phyloP scores from a whole-genome alignment of 2,888 invertebrate species.

The Nomada lathburiana region DNA sequence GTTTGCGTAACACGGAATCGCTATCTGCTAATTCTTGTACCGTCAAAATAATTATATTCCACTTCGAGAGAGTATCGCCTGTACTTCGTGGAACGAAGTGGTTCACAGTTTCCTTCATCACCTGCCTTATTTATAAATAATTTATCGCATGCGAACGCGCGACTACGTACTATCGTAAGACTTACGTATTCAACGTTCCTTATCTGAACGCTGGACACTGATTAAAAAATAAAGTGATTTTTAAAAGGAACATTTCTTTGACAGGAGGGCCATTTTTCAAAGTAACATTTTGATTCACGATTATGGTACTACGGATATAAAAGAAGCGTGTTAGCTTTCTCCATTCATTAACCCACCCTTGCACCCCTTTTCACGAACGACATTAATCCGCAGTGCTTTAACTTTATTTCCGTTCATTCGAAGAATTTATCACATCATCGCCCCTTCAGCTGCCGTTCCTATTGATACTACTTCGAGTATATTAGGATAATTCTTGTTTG shows the following conservation, averaged over 20 bases:
- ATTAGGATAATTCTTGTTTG: background rate
- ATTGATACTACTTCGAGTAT: background rate
- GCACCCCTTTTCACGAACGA: background rate
- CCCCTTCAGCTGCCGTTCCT: background rate
- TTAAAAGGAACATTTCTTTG: background rate
- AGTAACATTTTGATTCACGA: background rate
- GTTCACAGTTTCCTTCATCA: background rate
- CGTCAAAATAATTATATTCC: constrained; percentile 11
- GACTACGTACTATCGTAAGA: background rate
- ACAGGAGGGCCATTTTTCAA: background rate
- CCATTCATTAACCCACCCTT: background rate
- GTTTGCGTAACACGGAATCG: constrained; percentile 36
- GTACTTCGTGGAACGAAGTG: background rate
- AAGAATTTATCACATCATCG: constrained; percentile 15
- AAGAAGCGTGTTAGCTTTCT: background rate
- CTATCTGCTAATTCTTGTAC: constrained; percentile 35
- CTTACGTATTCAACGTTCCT: background rate
- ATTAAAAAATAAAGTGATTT: constrained; percentile 15
- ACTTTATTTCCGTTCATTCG: background rate
- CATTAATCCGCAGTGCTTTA: background rate
- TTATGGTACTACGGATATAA: background rate
- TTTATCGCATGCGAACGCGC: constrained; percentile 27
- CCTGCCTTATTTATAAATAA: constrained; percentile 28
- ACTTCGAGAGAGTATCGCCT: background rate
- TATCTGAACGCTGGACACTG: constrained; percentile 11